A percentile compares a stretch with the other conserved stretches of the same genome.
phyloP scores from a whole-genome alignment of 2,113 vertebrate genomes.

The Serinus canaria region DNA sequence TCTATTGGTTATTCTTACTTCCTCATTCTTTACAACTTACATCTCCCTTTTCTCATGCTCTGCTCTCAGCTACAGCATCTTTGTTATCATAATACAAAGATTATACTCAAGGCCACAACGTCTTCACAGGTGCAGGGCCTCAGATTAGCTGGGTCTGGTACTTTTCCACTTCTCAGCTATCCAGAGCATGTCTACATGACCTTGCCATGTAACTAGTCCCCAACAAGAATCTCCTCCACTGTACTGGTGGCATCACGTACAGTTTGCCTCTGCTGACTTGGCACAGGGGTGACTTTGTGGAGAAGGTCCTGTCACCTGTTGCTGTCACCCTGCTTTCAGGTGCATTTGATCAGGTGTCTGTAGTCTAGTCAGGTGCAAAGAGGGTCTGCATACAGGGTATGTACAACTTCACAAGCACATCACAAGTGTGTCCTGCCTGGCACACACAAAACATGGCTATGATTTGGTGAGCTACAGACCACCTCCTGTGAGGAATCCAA shows the following conservation, averaged over 20 bases:
- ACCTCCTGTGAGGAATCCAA: background rate
- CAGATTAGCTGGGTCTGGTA: too few relatives aligned
- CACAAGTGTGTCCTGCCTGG: background rate
- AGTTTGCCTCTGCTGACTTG: background rate
- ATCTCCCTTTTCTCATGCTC: too few relatives aligned
- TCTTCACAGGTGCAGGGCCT: too few relatives aligned
- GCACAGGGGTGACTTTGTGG: background rate
- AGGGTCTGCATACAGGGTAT: background rate
- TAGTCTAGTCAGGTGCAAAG: background rate
- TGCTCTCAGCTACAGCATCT: too few relatives aligned
- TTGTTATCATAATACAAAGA: too few relatives aligned
- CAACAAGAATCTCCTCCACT: background rate
- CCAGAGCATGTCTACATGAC: too few relatives aligned
- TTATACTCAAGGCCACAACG: too few relatives aligned
- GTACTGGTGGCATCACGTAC: background rate
- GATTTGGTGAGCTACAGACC: background rate
- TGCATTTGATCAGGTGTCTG: background rate
- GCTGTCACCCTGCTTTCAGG: background rate
- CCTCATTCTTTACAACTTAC: too few relatives aligned
- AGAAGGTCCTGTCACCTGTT: background rate
- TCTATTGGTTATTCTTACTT: too few relatives aligned
- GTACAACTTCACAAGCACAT: background rate
- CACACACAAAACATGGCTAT: background rate
- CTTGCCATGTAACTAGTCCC: too few relatives aligned
- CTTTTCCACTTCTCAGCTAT: too few relatives aligned